Base-by-base conservation (phyloP, 2,797 vertebrate species). In the Thalassophryne amazonica region DNA sequence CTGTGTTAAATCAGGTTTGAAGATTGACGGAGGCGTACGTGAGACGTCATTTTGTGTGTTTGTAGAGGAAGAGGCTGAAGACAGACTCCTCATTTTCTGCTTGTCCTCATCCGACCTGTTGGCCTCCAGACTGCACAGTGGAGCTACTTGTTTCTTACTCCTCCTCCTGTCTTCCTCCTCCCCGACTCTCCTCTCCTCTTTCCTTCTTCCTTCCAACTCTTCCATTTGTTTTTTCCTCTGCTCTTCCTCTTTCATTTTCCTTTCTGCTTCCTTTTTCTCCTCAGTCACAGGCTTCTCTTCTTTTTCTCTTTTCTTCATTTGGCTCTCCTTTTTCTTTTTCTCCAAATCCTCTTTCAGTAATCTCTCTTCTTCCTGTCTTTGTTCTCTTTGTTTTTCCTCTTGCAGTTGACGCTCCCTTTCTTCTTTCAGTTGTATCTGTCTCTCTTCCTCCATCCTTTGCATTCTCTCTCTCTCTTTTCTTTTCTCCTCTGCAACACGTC, bases 91-190 rank as follows among this genome's bases (percentile, higher is more conserved):
- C 76, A 88, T 78, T 39, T 70, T 83, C 60, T 80, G 69, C 54
- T 88, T 91, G 55, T 88, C 87, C 57, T 89, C 86, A 4, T 89
- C 86, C 27, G 86, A 85, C 41, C 50, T 75, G 77, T 89, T 89
- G 18, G 38, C 60, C 35, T 76, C 73, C 45, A 25, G 34, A 24
- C 21, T 36, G 30, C 55, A 58, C 37, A 11, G 12, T 0, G 1
- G 21, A 39, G 40, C 13, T 7, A 21, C 28, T 65, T 1, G n/a
- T 37, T 57, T 37, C 9, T 11, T 23, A 1, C 6, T 31, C 28
- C 8, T 13, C n/a, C 17, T 31, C 33, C 23, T 31, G 6, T 3
- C 16, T 4, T 38, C 11, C 40, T 50, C 41, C 33, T 42, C 46
- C 5, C 22, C 65, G n/a, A 32, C 23, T 40, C 27, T 33, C 24